These are phyloP conservation scores for Cyprinella venusta DNA, from an alignment of 2,797 vertebrate species.

Conservation along the genomic window DNA sequence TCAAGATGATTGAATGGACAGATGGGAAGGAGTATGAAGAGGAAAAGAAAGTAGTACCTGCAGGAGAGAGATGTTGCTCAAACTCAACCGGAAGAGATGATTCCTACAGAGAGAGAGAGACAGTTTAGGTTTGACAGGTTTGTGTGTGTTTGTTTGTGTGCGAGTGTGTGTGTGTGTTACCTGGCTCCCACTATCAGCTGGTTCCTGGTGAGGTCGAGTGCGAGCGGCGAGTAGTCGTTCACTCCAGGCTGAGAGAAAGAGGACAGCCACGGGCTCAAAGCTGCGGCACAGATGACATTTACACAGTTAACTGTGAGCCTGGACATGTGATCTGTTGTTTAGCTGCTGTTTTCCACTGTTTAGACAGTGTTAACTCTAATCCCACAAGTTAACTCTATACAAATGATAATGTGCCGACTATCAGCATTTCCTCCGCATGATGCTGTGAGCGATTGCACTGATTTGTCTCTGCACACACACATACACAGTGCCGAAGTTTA, in stretches of 20 bases:
- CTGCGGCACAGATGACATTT: constrained; percentile 67
- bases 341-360: background rate
- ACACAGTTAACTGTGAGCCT: background rate
- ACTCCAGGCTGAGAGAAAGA: constrained; percentile 90
- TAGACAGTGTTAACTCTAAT: background rate
- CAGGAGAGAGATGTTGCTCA: constrained; percentile 90
- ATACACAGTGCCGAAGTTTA: no score
- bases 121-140: constrained; percentile 2
- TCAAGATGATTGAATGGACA: constrained; percentile 24
- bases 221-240: constrained; percentile 91
- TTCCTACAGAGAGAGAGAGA: constrained; percentile 81
- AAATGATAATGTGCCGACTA: background rate
- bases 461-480: background rate
- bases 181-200: constrained; percentile 96
- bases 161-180: constrained; percentile 72
- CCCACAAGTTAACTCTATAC: background rate
- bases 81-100: constrained; percentile 93
- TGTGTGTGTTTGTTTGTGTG: background rate
- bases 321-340: background rate
- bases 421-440: background rate
- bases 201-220: constrained; percentile 89
- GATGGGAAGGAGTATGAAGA: constrained; percentile 4
- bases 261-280: constrained; percentile 87
- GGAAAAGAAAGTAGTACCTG: constrained; percentile 80
- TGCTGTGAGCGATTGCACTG: background rate